These are phyloP conservation scores for Perdita meconis DNA, from an alignment of 2,888 invertebrate species.

Conservation along the genomic window DNA sequence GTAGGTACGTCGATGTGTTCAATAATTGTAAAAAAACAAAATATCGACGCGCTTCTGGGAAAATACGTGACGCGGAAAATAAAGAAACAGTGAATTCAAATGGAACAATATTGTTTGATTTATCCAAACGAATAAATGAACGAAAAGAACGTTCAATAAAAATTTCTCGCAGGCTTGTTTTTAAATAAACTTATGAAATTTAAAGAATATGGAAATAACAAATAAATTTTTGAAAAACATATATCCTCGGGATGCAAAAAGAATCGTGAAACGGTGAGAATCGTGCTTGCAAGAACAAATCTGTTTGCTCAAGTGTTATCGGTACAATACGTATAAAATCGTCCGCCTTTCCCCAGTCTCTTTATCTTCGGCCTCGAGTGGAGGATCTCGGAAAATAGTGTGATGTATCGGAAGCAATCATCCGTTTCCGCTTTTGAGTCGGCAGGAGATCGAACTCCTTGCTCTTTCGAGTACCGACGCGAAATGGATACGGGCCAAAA, in stretches of 20 bases:
- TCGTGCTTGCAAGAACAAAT: neutral
- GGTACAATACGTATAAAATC: constrained; percentile 37
- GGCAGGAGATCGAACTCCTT: constrained; percentile 62
- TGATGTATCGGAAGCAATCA: constrained; percentile 72
- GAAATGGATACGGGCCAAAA: constrained; percentile 62
- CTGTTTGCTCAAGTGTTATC: neutral
- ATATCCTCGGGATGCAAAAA: too few species aligned
- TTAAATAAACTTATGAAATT: too few species aligned
- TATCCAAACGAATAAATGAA: neutral
- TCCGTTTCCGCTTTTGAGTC: constrained; percentile 66
- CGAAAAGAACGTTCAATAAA: too few species aligned
- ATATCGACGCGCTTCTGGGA: neutral
- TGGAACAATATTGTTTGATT: neutral
- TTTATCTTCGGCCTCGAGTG: constrained; percentile 40
- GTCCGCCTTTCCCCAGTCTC: constrained; percentile 3
- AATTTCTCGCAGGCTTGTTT: too few species aligned
- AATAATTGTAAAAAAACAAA: neutral
- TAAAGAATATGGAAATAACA: neutral
- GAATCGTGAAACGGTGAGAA: neutral
- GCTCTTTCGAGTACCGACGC: constrained; percentile 44
- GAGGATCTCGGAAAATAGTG: constrained; percentile 61
- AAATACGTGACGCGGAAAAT: neutral
- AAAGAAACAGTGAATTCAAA: neutral
- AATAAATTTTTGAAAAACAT: too few species aligned
- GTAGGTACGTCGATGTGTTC: neutral